Conservation (phyloP, 2,888 invertebrate genomes). For the Tinea trinotella region DNA sequence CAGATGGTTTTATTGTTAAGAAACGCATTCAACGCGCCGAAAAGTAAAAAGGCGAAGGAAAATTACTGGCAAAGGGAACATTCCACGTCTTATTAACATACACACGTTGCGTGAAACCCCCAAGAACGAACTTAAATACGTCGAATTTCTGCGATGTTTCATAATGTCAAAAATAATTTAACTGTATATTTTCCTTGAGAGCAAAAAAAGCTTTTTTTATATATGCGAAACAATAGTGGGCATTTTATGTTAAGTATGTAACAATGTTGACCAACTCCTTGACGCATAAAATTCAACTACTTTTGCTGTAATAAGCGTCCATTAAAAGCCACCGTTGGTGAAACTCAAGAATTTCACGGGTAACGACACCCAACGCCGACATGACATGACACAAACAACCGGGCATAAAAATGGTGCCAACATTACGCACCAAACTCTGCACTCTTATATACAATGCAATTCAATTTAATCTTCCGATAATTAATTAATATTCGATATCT, state of each 20-base stretch:
- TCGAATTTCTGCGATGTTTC: neutral
- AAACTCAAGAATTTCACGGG: conserved; percentile 29
- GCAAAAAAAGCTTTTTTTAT: conserved; percentile 1
- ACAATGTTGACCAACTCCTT: conserved; percentile 14
- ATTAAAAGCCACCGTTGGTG: conserved; percentile 26
- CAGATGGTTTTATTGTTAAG: neutral
- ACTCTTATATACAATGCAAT: no score
- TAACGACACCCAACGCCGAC: conserved; percentile 27
- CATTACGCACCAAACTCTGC: neutral
- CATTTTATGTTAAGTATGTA: conserved; percentile 3
- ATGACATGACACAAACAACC: conserved; percentile 34
- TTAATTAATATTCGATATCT: no score
- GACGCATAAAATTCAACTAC: conserved; percentile 17
- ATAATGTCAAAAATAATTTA: conserved; percentile 16
- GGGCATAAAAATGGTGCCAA: conserved; percentile 15
- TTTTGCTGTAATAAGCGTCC: conserved; percentile 20
- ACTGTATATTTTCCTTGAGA: neutral
- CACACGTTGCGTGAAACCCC: conserved; percentile 1
- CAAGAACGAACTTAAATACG: conserved; percentile 4
- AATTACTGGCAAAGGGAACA: neutral
- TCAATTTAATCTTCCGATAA: no score
- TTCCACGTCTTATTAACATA: conserved; percentile 4
- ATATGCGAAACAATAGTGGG: conserved; percentile 1
- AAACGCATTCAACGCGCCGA: neutral
- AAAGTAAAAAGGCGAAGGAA: neutral